phyloP scores from a whole-genome alignment of 1,140 invertebrate genomes.

The Brachionus calyciflorus region DNA sequence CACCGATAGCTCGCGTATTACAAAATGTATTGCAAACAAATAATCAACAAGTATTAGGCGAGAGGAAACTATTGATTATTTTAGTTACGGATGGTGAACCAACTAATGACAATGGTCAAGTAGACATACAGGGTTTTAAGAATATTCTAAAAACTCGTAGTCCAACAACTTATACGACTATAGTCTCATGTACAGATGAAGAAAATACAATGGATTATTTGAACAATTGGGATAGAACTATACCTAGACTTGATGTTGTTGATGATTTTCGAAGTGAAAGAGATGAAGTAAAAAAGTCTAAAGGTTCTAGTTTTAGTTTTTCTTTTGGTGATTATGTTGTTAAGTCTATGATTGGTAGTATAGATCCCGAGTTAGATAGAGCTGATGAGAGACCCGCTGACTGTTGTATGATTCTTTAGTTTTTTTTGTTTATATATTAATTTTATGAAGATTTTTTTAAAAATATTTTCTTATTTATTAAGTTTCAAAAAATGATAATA shows the following conservation, averaged over 20 bases:
- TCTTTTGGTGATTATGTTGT: constrained; percentile 46
- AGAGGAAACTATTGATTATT: constrained; percentile 37
- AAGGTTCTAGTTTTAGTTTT: neutral
- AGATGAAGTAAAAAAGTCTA: neutral
- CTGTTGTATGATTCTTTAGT: constrained; percentile 26
- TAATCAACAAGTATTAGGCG: neutral
- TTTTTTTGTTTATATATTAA: too few relatives aligned
- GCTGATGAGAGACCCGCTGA: neutral
- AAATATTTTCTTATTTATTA: too few relatives aligned
- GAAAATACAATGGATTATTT: constrained; percentile 26
- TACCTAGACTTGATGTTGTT: constrained; percentile 12
- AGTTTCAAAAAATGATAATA: too few relatives aligned
- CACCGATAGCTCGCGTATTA: neutral
- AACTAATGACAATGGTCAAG: constrained; percentile 23
- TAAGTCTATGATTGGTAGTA: constrained; percentile 9
- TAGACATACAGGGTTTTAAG: constrained; percentile 1
- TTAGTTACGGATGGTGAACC: constrained; percentile 25
- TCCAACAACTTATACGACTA: neutral
- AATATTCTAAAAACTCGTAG: neutral
- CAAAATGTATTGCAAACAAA: neutral
- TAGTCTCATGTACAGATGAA: constrained; percentile 41
- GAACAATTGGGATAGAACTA: constrained; percentile 32
- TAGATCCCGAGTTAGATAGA: neutral
- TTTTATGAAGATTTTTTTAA: too few relatives aligned
- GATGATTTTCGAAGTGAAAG: constrained; percentile 25